phyloP scores from a whole-genome alignment of 1,140 invertebrate species.

The Zaprionus camerounensis region DNA sequence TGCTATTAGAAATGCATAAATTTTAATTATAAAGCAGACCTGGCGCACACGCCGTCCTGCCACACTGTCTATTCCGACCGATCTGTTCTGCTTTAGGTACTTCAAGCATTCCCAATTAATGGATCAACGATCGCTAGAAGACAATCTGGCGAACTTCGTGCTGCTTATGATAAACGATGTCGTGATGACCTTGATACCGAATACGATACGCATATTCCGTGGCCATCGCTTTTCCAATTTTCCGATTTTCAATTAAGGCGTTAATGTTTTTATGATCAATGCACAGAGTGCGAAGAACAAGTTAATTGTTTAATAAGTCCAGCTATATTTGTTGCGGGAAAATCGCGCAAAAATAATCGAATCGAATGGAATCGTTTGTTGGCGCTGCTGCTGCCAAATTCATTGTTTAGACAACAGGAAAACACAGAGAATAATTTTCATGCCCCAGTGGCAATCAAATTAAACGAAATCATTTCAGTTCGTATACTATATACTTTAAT shows the following conservation, averaged over 20 bases:
- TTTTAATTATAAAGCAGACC: conserved; percentile 76
- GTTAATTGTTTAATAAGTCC: conserved; percentile 65
- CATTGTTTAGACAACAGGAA: background rate
- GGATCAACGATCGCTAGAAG: conserved; percentile 22
- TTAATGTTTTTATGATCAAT: conserved; percentile 65
- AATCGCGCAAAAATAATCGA: conserved; percentile 28
- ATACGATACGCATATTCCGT: conserved; percentile 11
- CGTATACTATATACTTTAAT: conserved; percentile 5
- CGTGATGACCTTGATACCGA: conserved; percentile 26
- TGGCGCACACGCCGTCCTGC: conserved; percentile 15
- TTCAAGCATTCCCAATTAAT: background rate
- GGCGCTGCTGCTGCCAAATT: background rate
- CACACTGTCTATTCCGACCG: background rate
- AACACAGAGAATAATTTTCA: background rate
- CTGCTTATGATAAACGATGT: conserved; percentile 63
- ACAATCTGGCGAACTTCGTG: conserved; percentile 15
- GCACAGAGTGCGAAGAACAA: conserved; percentile 53
- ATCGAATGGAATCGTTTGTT: conserved; percentile 1
- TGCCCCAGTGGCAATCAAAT: background rate
- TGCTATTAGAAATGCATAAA: conserved; percentile 79
- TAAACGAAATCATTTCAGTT: conserved; percentile 6
- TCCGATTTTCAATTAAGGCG: conserved; percentile 25
- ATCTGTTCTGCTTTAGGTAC: background rate
- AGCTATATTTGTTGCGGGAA: conserved; percentile 10
- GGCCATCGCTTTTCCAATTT: background rate